Conservation (phyloP, 2,113 vertebrate genomes). For the Oryzias javanicus region DNA sequence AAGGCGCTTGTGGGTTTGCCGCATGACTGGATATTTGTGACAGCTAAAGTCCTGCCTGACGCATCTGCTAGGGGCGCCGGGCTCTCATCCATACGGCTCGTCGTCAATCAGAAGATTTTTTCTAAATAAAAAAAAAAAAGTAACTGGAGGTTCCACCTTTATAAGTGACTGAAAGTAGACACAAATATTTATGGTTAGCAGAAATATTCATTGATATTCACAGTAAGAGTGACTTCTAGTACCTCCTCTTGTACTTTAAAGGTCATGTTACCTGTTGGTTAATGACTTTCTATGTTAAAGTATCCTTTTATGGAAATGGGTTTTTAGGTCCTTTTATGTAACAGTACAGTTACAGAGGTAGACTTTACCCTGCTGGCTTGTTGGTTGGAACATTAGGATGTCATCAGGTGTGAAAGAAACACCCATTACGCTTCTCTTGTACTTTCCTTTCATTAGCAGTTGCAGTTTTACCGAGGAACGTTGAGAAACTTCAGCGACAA, state of each 20-base stretch:
- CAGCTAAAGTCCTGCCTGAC: slow-evolving; percentile 68
- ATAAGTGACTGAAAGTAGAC: no score
- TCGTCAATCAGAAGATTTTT: slow-evolving; percentile 67
- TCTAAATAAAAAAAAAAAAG: background rate
- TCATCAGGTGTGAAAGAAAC: slow-evolving; percentile 28
- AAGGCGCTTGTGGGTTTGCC: slow-evolving; percentile 74
- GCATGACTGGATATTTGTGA: slow-evolving; percentile 81
- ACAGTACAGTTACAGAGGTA: slow-evolving; percentile 37
- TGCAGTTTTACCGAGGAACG: slow-evolving; percentile 39
- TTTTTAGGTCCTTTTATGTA: slow-evolving; percentile 72
- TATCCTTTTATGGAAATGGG: slow-evolving; percentile 64
- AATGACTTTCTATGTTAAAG: slow-evolving; percentile 65
- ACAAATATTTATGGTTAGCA: slow-evolving; percentile 16
- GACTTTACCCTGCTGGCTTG: slow-evolving; percentile 38
- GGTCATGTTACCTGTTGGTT: slow-evolving; percentile 66
- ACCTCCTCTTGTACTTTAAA: slow-evolving; percentile 45
- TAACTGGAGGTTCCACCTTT: no score
- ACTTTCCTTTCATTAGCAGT: slow-evolving; percentile 23
- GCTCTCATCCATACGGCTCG: slow-evolving; percentile 54
- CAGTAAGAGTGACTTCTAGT: slow-evolving; percentile 44
- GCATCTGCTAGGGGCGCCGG: slow-evolving; percentile 67
- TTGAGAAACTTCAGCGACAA: slow-evolving; percentile 13
- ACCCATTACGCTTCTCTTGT: slow-evolving; percentile 26
- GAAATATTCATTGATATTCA: slow-evolving; percentile 49
- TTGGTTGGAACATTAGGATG: slow-evolving; percentile 44